A percentile compares a stretch with the other conserved stretches of the same genome.
These are phyloP conservation scores for Onthophagus sagittarius DNA, from an alignment of 2,888 invertebrate genomes.

Conservation along the genomic window DNA sequence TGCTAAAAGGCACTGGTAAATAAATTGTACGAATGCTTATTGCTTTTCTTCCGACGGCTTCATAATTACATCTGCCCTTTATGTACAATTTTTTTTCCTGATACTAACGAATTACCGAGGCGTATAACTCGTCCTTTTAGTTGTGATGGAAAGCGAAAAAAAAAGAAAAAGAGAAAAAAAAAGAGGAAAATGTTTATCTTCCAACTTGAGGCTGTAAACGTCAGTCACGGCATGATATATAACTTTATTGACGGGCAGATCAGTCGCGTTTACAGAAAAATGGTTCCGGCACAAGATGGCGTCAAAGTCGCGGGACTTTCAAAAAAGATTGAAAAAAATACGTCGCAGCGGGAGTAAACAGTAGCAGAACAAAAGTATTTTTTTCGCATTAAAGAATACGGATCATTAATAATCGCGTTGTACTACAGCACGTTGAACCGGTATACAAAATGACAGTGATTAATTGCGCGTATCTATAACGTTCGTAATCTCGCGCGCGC, in stretches of 20 bases:
- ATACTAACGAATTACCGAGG: neutral
- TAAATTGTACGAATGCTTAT: neutral
- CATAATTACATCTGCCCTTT: neutral
- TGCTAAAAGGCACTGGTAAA: neutral
- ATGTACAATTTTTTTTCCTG: neutral
- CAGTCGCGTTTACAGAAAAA: slow-evolving; percentile 27
- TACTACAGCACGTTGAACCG: slow-evolving; percentile 36
- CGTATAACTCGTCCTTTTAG: neutral
- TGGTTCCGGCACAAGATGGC: slow-evolving; percentile 17
- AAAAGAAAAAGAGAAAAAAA: too few relatives aligned
- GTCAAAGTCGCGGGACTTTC: neutral
- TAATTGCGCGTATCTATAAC: slow-evolving; percentile 36
- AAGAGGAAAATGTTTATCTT: slow-evolving; percentile 31
- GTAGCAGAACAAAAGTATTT: slow-evolving; percentile 34
- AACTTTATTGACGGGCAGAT: slow-evolving; percentile 33
- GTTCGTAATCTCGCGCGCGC: neutral
- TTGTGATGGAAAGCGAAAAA: slow-evolving; percentile 6
- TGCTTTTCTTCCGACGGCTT: neutral
- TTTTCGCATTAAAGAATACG: slow-evolving; percentile 33
- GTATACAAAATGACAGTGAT: slow-evolving; percentile 39
- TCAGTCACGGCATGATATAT: slow-evolving; percentile 34
- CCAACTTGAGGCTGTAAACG: slow-evolving; percentile 29
- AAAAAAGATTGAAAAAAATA: neutral
- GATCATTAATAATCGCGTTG: slow-evolving; percentile 40
- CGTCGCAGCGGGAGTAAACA: slow-evolving; percentile 25